Evolutionary conservation across 2,888 invertebrate genomes (phyloP), one percentile per base, ranked within the genome.

Genomic region (Drosophila cognata): DNA sequence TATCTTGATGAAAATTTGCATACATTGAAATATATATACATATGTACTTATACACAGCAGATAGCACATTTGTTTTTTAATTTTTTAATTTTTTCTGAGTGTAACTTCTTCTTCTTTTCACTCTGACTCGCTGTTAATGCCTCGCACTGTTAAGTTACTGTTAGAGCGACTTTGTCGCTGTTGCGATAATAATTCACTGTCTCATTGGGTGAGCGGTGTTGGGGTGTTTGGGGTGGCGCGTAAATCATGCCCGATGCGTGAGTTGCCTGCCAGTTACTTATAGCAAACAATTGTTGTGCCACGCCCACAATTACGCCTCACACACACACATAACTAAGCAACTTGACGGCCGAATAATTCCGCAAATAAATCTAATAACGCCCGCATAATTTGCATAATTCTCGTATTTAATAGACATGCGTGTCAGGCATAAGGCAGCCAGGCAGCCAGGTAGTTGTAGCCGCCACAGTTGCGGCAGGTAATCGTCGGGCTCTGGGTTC

Each of bases 321-420:
- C 55, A 41, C 28, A 31, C 48, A 31, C 52, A 66, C 50, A 70
- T 55, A 67, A 41, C 29, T 31, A 31, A 52, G 65, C 74, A 63
- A 78, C 76, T 74, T 72, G 76, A 74, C 72, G 70, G 74, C 66
- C 85, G 53, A 72, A 71, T 89, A 89, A 79, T 75, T 84, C 74
- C 82, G 63, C 74, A 90, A 90, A 88, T 88, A 88, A 88, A 88
- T 88, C 89, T 88, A 87, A 90, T 91, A 83, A 87, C 70, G 69
- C 89, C 77, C 68, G 81, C 87, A 85, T 90, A 88, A 89, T 89
- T 89, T 89, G 84, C 91, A 91, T 89, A 89, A 89, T 91, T 90
- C 84, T 81, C 90, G 82, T 90, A 89, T 89, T 83, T 87, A 90
- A 89, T 85, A 84, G 83, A 87, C 74, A 77, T 63, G 28, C 50